These are phyloP conservation scores for Phaonia tiefii DNA, from an alignment of 2,888 invertebrate species.

Conservation along the genomic window DNA sequence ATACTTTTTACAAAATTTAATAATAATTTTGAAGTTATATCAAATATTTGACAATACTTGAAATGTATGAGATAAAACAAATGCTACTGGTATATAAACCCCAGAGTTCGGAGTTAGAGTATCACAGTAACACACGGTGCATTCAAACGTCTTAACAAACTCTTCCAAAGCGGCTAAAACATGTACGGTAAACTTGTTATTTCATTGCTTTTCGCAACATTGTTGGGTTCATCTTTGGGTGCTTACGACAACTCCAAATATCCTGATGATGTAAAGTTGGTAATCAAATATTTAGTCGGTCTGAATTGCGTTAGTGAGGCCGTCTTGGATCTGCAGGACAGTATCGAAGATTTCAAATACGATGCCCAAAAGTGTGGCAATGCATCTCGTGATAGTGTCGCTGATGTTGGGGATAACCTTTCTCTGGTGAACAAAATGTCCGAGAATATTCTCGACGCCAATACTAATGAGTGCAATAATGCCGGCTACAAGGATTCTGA, in stretches of 20 bases:
- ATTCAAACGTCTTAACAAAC: neutral
- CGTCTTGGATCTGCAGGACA: conserved; percentile 7
- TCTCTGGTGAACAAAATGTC: neutral
- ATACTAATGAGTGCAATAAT: neutral
- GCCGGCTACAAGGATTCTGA: neutral
- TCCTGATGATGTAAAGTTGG: neutral
- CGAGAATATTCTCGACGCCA: neutral
- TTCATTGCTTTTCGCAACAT: neutral
- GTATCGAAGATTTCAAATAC: neutral
- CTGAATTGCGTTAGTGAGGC: conserved; percentile 1
- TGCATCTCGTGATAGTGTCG: neutral
- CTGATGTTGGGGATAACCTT: neutral
- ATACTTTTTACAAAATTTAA: too few relatives aligned
- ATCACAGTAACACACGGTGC: neutral
- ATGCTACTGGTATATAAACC: neutral
- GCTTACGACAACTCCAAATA: neutral
- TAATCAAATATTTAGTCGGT: neutral
- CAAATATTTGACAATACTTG: conserved; percentile 1
- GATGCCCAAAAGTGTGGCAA: neutral
- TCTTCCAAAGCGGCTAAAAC: neutral
- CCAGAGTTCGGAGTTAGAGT: neutral
- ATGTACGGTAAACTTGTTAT: neutral
- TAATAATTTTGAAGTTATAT: too few relatives aligned
- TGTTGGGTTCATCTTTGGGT: neutral
- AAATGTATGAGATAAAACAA: neutral